Percentiles rank a stretch among this genome's conserved stretches.
These are phyloP conservation scores for Adrianichthys oophorus DNA, from an alignment of 2,797 vertebrate genomes.

Conservation along the genomic window DNA sequence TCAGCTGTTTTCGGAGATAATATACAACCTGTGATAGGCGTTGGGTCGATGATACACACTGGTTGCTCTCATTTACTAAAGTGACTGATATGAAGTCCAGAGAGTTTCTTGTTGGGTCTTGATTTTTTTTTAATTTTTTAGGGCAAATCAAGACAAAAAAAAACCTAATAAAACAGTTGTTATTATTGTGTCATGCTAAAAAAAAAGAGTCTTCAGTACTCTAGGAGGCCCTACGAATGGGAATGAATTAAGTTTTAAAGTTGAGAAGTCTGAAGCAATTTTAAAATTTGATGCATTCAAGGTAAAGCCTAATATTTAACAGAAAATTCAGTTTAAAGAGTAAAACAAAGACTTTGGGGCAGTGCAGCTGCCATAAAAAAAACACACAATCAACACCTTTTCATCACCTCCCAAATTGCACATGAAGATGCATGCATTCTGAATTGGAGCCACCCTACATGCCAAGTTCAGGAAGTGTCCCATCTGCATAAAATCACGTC, in stretches of 20 bases:
- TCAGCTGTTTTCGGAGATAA: too few species aligned
- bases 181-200: not conserved
- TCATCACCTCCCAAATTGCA: not conserved
- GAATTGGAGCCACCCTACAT: slow-evolving; percentile 1
- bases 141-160: too few species aligned
- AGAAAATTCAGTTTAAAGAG: not conserved
- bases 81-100: too few species aligned
- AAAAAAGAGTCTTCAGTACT: not conserved
- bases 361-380: not conserved
- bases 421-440: slow-evolving; percentile 7
- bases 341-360: not conserved
- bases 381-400: not conserved
- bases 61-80: too few species aligned
- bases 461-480: slow-evolving; percentile 23
- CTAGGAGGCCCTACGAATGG: not conserved
- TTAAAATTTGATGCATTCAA: not conserved
- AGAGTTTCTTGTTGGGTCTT: too few species aligned
- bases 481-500: slow-evolving; percentile 64
- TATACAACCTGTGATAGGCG: too few species aligned
- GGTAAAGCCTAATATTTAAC: not conserved
- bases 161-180: too few species aligned
- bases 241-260: not conserved
- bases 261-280: not conserved
- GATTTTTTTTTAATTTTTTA: too few species aligned
- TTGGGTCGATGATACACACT: too few species aligned